These are phyloP conservation scores for Epinephelus cyanopodus DNA, from an alignment of 2,113 vertebrate species.

Conservation along the genomic window DNA sequence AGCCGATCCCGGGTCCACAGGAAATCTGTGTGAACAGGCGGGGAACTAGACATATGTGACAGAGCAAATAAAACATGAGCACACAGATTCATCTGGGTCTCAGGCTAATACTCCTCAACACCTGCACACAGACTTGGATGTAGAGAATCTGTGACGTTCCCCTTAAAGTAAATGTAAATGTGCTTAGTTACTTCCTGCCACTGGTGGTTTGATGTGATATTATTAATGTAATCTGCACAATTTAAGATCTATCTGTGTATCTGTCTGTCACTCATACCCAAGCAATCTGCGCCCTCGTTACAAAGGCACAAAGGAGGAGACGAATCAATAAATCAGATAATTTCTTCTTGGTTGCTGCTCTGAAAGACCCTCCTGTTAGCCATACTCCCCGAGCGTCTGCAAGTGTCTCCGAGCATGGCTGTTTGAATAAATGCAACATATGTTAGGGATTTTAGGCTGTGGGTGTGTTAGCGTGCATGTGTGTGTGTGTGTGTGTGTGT, in stretches of 20 bases:
- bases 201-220: too few relatives aligned
- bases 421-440: constrained; percentile 73
- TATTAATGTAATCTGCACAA: background rate
- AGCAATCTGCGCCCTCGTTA: constrained; percentile 9
- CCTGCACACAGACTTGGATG: too few relatives aligned
- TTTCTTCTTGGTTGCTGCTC: constrained; percentile 41
- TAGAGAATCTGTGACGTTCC: too few relatives aligned
- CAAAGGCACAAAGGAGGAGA: constrained; percentile 35
- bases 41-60: too few relatives aligned
- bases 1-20: too few relatives aligned
- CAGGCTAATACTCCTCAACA: too few relatives aligned
- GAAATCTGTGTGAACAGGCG: too few relatives aligned
- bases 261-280: background rate
- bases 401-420: constrained; percentile 49
- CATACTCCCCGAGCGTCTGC: constrained; percentile 48
- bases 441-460: constrained; percentile 57
- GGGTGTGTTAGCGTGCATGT: constrained; percentile 15
- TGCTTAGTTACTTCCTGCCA: background rate
- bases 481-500: constrained; percentile 9
- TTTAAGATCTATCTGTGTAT: background rate
- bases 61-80: too few relatives aligned
- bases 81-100: too few relatives aligned
- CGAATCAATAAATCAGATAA: constrained; percentile 63
- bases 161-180: background rate
- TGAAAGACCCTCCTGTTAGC: constrained; percentile 51